phyloP scores from a whole-genome alignment of 2,888 invertebrate genomes.

The Xanthia togata region DNA sequence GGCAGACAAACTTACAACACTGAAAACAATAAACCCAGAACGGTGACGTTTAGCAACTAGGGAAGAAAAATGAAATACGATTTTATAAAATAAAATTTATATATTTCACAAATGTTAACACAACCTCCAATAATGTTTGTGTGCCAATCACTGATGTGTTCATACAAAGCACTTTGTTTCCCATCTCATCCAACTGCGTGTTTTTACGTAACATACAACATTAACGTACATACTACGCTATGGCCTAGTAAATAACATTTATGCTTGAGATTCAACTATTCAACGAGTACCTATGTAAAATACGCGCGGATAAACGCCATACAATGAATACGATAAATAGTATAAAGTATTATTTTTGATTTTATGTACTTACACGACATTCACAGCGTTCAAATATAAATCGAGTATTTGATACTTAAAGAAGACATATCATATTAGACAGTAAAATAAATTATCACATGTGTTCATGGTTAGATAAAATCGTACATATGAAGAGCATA shows the following conservation, averaged over 20 bases:
- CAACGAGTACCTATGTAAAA: conserved; percentile 49
- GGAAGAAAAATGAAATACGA: conserved; percentile 1
- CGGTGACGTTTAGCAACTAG: no score
- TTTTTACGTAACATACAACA: conserved; percentile 43
- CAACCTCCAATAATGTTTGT: conserved; percentile 69
- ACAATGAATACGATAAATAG: conserved; percentile 54
- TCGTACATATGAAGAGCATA: conserved; percentile 25
- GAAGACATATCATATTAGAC: conserved; percentile 40
- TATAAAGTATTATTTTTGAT: conserved; percentile 41
- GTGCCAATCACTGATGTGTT: conserved; percentile 61
- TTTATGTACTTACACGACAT: conserved; percentile 59
- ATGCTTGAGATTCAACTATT: conserved; percentile 63
- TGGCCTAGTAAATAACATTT: conserved; percentile 56
- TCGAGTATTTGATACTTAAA: conserved; percentile 58
- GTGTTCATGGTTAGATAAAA: conserved; percentile 48
- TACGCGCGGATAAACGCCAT: conserved; percentile 35
- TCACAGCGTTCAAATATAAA: conserved; percentile 49
- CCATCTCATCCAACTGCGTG: conserved; percentile 28
- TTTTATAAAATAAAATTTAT: conserved; percentile 70
- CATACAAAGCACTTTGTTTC: conserved; percentile 55
- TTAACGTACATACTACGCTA: conserved; percentile 38
- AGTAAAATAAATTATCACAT: conserved; percentile 56
- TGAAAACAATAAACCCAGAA: not conserved
- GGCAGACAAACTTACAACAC: not conserved
- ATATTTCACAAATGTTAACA: conserved; percentile 72